A percentile compares a stretch with the other conserved stretches of the same genome.
These are phyloP conservation scores for Salvelinus sp. DNA, from an alignment of 2,113 vertebrate species.

Conservation along the genomic window DNA sequence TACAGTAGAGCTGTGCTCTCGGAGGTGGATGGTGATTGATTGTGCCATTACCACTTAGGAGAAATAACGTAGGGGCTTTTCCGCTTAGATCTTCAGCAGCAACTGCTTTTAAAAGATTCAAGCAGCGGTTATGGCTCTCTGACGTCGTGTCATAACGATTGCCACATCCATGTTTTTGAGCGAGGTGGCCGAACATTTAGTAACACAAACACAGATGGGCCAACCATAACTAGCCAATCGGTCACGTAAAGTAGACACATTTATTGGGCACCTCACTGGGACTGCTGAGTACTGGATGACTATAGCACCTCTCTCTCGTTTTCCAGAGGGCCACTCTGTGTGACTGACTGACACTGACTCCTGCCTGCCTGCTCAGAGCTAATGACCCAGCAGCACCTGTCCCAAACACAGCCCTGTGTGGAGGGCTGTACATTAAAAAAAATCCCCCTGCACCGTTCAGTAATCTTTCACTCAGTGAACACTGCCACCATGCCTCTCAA, in stretches of 20 bases:
- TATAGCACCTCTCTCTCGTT: no score
- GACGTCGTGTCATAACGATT: not conserved
- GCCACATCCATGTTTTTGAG: no score
- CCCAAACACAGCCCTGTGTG: not conserved
- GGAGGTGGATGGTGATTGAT: slow-evolving; percentile 53
- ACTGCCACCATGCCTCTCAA: no score
- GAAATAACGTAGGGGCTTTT: slow-evolving; percentile 19
- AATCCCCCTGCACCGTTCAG: not conserved
- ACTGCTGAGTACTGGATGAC: no score
- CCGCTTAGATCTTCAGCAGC: slow-evolving; percentile 22
- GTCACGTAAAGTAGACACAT: slow-evolving; percentile 48
- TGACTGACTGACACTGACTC: slow-evolving; percentile 27
- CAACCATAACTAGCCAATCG: slow-evolving; percentile 44
- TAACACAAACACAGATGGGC: slow-evolving; percentile 53
- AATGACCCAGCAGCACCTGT: slow-evolving; percentile 38
- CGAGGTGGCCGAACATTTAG: not conserved
- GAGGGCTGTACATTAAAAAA: not conserved
- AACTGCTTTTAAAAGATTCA: not conserved
- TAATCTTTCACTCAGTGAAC: no score
- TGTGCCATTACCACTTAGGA: not conserved
- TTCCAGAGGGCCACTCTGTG: slow-evolving; percentile 11
- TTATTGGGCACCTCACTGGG: slow-evolving; percentile 21
- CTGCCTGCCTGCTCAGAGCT: slow-evolving; percentile 37
- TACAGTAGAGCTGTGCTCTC: not conserved
- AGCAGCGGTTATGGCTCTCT: slow-evolving; percentile 11